Conservation (phyloP, 30 jellyfish, hydroid and myxozoan species). For the Hydractinia echinata region DNA sequence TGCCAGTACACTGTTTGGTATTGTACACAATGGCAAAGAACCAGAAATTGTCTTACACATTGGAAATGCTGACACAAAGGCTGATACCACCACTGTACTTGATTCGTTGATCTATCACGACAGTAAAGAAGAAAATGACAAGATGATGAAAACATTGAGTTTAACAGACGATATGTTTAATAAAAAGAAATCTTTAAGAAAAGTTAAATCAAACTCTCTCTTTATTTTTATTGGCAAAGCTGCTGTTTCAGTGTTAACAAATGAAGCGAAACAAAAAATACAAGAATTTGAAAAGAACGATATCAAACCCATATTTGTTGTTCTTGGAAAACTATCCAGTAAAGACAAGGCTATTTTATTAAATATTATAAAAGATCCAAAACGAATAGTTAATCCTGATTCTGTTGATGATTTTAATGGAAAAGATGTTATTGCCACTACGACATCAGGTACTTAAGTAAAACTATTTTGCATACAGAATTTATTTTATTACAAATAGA, state of each 20-base stretch:
- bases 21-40: conserved; percentile 1
- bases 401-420: conserved; percentile 1
- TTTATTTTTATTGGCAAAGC: conserved; percentile 2
- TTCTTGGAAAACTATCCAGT: not conserved
- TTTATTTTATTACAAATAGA: not conserved
- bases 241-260: not conserved
- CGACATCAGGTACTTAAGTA: not conserved
- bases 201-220: not conserved
- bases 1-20: conserved; percentile 4
- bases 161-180: not conserved
- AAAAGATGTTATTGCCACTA: not conserved
- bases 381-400: conserved; percentile 2
- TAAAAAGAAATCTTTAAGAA: not conserved
- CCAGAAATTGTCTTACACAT: not conserved
- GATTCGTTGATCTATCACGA: not conserved
- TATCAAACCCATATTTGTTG: not conserved
- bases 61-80: conserved; percentile 12
- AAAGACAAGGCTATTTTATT: not conserved
- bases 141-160: not conserved
- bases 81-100: not conserved
- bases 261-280: not conserved
- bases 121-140: not conserved
- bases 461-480: not conserved
- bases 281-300: not conserved
- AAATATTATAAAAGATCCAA: not conserved